Percentiles rank a stretch among this genome's conserved stretches.
Conservation (phyloP, 2,113 vertebrate genomes). For the Silurus asotus region DNA sequence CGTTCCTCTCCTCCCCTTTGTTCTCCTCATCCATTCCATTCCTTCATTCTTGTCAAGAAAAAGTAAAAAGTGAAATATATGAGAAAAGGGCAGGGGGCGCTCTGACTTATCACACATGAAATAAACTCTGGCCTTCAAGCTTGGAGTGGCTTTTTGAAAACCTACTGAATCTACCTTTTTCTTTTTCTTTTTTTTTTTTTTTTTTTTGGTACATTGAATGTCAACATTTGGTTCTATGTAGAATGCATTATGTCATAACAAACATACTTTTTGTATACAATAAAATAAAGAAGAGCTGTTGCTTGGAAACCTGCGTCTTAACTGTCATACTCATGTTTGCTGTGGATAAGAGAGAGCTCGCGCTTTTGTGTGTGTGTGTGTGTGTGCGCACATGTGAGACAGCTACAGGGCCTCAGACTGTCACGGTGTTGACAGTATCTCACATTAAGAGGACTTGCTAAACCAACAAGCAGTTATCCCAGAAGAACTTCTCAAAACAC, state of each 20-base stretch:
- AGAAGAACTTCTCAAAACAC: constrained; percentile 7
- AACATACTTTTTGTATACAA: constrained; percentile 83
- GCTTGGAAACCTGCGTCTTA: neutral
- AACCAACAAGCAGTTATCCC: constrained; percentile 22
- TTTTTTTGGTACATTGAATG: constrained; percentile 81
- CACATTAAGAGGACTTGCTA: constrained; percentile 16
- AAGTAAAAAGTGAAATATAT: constrained; percentile 1
- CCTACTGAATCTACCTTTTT: constrained; percentile 68
- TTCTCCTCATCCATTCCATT: constrained; percentile 20
- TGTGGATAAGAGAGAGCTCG: neutral
- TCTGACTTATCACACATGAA: constrained; percentile 29
- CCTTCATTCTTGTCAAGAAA: neutral
- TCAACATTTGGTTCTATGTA: constrained; percentile 80
- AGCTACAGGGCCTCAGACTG: constrained; percentile 8
- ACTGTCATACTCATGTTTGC: neutral
- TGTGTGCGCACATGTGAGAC: neutral
- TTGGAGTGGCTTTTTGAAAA: constrained; percentile 70
- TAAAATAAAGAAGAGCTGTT: constrained; percentile 73
- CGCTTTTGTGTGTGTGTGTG: neutral
- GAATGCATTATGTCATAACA: constrained; percentile 83
- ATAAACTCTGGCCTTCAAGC: constrained; percentile 60
- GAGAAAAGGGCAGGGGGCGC: constrained; percentile 32
- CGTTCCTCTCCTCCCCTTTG: neutral
- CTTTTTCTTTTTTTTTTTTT: neutral
- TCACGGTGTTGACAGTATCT: neutral